These are phyloP conservation scores for Thecocarcelia acutangulata DNA, from an alignment of 2,888 invertebrate species.

Conservation along the genomic window DNA sequence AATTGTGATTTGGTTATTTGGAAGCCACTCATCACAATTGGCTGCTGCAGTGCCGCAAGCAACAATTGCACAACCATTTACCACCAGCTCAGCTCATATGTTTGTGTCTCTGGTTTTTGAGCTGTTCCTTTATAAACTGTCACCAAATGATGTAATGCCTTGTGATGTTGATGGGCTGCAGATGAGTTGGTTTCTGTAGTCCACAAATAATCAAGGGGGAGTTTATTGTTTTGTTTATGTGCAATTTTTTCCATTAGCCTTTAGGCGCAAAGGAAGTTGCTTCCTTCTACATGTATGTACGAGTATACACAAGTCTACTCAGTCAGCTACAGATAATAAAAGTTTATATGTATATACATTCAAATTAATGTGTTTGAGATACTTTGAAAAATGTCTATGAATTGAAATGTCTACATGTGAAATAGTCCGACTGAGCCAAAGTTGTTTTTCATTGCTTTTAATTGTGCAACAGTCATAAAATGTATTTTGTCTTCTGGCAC, in stretches of 20 bases:
- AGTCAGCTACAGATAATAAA: constrained; percentile 40
- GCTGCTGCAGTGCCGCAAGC: constrained; percentile 73
- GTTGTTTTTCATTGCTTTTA: constrained; percentile 69
- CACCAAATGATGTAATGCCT: constrained; percentile 68
- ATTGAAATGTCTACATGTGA: constrained; percentile 30
- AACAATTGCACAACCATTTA: constrained; percentile 66
- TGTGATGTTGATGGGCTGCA: constrained; percentile 59
- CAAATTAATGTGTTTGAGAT: not conserved
- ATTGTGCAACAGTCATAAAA: constrained; percentile 71
- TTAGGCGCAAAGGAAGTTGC: constrained; percentile 67
- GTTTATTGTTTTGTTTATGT: constrained; percentile 58
- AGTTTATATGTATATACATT: not conserved
- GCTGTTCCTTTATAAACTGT: constrained; percentile 52
- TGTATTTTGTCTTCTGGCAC: constrained; percentile 65
- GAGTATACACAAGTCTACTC: constrained; percentile 68
- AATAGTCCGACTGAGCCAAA: constrained; percentile 41
- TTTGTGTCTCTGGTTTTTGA: constrained; percentile 42
- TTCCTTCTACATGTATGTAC: too few species aligned
- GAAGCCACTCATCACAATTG: constrained; percentile 72
- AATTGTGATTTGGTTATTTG: constrained; percentile 46
- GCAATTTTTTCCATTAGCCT: constrained; percentile 48
- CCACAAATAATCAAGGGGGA: constrained; percentile 60
- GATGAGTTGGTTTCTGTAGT: constrained; percentile 44
- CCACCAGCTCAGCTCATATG: not conserved
- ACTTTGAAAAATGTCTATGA: constrained; percentile 34